phyloP scores from a whole-genome alignment of 2,113 vertebrate species.

The Raja brachyura region DNA sequence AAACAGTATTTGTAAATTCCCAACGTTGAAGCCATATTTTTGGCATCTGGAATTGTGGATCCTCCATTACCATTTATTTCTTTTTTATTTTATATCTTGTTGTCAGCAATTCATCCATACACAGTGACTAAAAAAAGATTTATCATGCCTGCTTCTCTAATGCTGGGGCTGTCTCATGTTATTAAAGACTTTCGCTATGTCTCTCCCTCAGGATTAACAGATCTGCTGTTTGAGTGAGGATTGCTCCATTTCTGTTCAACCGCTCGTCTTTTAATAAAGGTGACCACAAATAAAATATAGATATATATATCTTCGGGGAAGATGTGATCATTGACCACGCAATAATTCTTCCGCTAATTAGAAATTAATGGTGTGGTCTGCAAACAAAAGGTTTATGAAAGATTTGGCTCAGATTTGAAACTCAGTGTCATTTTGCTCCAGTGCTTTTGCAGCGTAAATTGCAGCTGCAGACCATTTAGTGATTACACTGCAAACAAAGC shows the following conservation, averaged over 20 bases:
- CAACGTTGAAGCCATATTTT: neutral
- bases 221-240: conserved; percentile 8
- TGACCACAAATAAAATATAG: neutral
- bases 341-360: neutral
- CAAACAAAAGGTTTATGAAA: neutral
- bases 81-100: neutral
- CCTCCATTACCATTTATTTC: conserved; percentile 6
- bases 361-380: neutral
- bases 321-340: neutral
- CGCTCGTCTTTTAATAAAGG: neutral
- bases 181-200: neutral
- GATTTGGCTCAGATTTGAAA: conserved; percentile 18
- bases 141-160: neutral
- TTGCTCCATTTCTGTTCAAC: neutral
- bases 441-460: conserved; percentile 5
- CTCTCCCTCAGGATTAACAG: neutral
- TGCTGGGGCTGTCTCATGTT: neutral
- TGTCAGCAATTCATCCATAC: neutral
- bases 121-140: neutral
- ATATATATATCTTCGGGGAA: neutral
- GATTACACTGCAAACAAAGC: neutral
- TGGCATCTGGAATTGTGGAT: neutral
- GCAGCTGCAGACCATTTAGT: conserved; percentile 16
- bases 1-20: neutral
- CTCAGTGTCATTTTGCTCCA: neutral